Conservation (phyloP, 1,140 invertebrate species). For the Drosophila kanapiae region DNA sequence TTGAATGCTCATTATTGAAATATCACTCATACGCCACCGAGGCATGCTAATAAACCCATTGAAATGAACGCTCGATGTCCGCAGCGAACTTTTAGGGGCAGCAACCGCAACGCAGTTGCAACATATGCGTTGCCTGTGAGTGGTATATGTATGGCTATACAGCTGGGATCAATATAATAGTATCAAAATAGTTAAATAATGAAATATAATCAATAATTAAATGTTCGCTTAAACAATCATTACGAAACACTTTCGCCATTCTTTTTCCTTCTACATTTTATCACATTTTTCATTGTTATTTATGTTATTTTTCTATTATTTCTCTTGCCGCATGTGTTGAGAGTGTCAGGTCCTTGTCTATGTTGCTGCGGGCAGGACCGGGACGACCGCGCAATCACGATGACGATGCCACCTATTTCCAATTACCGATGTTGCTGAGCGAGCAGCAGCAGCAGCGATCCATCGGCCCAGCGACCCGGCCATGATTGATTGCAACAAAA, state of each 20-base stretch:
- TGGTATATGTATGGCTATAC: constrained; percentile 4
- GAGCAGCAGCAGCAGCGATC: constrained; percentile 29
- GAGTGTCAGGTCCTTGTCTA: constrained; percentile 34
- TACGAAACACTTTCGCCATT: background rate
- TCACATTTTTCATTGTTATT: background rate
- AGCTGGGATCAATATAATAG: background rate
- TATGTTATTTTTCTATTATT: constrained; percentile 2
- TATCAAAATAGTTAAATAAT: background rate
- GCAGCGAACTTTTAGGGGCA: constrained; percentile 58
- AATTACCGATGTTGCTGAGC: constrained; percentile 74
- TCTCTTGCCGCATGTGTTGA: constrained; percentile 11
- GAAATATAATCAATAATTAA: background rate
- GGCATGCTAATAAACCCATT: constrained; percentile 73
- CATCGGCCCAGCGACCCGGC: constrained; percentile 29
- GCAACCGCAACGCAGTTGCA: constrained; percentile 63
- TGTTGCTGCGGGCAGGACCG: constrained; percentile 35
- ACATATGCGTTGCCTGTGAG: constrained; percentile 11
- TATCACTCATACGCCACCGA: constrained; percentile 61
- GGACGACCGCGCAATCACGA: constrained; percentile 69
- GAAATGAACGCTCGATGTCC: constrained; percentile 34
- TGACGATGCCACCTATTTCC: constrained; percentile 75
- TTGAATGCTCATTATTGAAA: constrained; percentile 69
- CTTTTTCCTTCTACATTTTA: no score
- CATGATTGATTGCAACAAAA: constrained; percentile 83
- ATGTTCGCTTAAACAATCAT: background rate